Conservation (phyloP, 2,113 vertebrate genomes). For the Nettapus auritus region DNA sequence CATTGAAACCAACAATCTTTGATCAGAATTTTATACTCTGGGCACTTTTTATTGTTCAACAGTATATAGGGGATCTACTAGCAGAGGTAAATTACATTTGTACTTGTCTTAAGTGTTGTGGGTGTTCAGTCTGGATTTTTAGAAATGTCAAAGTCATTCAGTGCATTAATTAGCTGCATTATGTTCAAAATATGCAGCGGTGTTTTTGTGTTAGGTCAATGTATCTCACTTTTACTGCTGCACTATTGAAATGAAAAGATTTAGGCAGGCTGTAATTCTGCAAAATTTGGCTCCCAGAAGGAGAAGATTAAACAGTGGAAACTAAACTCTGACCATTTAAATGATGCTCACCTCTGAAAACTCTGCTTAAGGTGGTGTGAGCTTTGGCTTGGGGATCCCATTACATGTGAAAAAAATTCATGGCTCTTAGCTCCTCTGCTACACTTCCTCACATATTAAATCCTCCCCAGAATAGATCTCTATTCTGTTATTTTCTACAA, state of each 20-base stretch:
- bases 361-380: not conserved
- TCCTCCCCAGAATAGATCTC: not conserved
- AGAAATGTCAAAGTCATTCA: not conserved
- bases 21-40: not conserved
- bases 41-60: not conserved
- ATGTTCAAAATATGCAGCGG: fast-evolving
- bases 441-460: not conserved
- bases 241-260: not conserved
- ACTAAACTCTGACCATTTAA: not conserved
- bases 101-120: not conserved
- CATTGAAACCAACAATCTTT: not conserved
- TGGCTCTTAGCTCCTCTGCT: not conserved
- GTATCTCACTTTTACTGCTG: not conserved
- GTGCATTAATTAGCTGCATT: not conserved
- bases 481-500: not conserved
- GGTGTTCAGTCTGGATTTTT: not conserved
- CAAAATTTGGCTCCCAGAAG: not conserved
- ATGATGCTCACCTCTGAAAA: not conserved
- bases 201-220: not conserved
- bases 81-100: not conserved
- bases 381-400: not conserved
- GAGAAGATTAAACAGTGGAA: not conserved
- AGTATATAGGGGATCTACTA: not conserved
- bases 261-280: not conserved
- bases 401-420: not conserved